Evolutionary conservation across 2,797 vertebrate species (phyloP), one percentile per base, ranked within the genome.

Genomic region (Enoplosus armatus): DNA sequence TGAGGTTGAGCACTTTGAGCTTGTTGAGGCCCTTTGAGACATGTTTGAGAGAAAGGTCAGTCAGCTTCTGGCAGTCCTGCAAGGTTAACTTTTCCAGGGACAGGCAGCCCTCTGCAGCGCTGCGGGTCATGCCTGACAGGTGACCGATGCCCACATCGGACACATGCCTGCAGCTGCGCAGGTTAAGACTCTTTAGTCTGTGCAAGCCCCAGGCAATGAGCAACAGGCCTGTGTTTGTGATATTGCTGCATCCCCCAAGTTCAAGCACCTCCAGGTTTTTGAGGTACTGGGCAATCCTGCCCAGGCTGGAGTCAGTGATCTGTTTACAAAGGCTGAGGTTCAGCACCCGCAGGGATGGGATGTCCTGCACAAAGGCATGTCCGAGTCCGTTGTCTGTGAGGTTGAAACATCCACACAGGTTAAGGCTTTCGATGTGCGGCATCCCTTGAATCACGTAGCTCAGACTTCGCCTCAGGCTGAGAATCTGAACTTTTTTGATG

Each of bases 371-470:
- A 89, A 99, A 98, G 90, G 98, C 98, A 93, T 99, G 98, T 80
- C 98, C 97, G 85, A 99, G 96, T 80, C 98, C 98, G 96, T 98
- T 98, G 95, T 99, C 98, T 39, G 98, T 99, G 79, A 99, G 96
- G 95, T 99, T 99, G 94, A 99, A 99, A 93, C 98, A 99, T 76
- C 98, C 98, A 77, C 98, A 99, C 82, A 99, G 95, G 95, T 99
- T 99, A 81, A 99, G 97, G 94, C 97, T 99, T 93, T 99, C 97
- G 92, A 99, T 99, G 91, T 97, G 96, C 77, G 98, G 97, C 97
- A 99, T 97, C 87, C 98, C 98, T 90, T 99, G 98, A 85, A 99
- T 98, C 90, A 99, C 98, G 93, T 99, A 99, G 95, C 98, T 99
- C 83, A 99, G 95, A 90, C 97, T 99, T 90, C 98, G 96, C 87